A percentile compares a stretch with the other conserved stretches of the same genome.
Evolutionary conservation across 2,888 invertebrate genomes (phyloP).

Genomic region (Drosophila pullipes): DNA sequence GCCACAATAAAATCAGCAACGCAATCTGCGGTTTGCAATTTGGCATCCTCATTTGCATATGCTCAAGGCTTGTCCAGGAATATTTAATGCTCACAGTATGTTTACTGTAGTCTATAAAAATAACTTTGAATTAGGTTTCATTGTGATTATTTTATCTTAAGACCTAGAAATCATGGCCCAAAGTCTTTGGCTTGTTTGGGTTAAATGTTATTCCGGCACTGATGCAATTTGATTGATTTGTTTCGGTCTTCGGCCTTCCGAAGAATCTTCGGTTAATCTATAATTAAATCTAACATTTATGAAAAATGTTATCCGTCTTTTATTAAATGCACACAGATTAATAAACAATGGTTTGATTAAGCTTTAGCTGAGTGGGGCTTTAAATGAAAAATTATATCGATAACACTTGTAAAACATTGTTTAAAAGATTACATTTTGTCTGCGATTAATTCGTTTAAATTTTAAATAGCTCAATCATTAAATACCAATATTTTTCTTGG

Average conservation of each 20-base stretch:
- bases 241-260: conserved; percentile 31
- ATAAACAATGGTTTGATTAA: conserved; percentile 7
- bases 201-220: conserved; percentile 22
- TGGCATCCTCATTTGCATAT: conserved; percentile 20
- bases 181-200: not conserved
- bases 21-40: conserved; percentile 7
- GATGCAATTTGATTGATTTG: conserved; percentile 33
- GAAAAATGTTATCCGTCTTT: conserved; percentile 15
- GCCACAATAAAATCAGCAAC: conserved; percentile 12
- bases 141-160: not conserved
- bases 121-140: not conserved
- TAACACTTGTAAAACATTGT: not conserved
- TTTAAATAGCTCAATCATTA: not conserved
- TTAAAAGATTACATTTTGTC: not conserved
- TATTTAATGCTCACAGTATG: not conserved
- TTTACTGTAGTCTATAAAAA: not conserved
- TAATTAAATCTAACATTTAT: conserved; percentile 42
- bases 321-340: conserved; percentile 6
- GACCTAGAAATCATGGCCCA: conserved; percentile 7
- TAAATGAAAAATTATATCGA: conserved; percentile 14
- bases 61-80: conserved; percentile 11
- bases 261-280: conserved; percentile 27
- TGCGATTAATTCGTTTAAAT: not conserved
- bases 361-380: conserved; percentile 17
- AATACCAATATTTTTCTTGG: not conserved